A percentile compares a stretch with the other conserved stretches of the same genome.
phyloP scores from a whole-genome alignment of 2,888 invertebrate species.

The Leucania comma region DNA sequence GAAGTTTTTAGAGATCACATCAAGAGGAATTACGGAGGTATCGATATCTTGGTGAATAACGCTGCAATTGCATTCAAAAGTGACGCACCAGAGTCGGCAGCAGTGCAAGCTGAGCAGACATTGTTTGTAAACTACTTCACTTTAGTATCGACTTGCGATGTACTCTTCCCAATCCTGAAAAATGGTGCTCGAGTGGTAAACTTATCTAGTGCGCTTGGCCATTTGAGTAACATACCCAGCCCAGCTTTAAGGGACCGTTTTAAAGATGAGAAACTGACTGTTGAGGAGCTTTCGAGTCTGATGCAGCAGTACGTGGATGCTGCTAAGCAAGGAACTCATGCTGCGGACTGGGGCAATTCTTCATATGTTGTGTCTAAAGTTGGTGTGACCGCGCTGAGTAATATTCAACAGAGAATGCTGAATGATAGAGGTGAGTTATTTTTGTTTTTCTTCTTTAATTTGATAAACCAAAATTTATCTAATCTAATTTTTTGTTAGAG shows the following conservation, averaged over 20 bases:
- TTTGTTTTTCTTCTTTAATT: not conserved
- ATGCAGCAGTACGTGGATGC: slow-evolving; percentile 93
- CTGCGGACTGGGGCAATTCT: slow-evolving; percentile 90
- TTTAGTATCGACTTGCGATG: slow-evolving; percentile 91
- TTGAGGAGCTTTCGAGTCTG: slow-evolving; percentile 89
- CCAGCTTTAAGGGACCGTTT: slow-evolving; percentile 87
- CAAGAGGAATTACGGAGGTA: slow-evolving; percentile 91
- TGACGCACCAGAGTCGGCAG: slow-evolving; percentile 91
- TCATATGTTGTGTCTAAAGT: slow-evolving; percentile 94
- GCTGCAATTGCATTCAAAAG: slow-evolving; percentile 93
- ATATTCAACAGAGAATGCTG: slow-evolving; percentile 91
- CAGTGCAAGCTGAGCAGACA: slow-evolving; percentile 93
- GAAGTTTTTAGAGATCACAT: slow-evolving; percentile 91
- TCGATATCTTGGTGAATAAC: slow-evolving; percentile 94
- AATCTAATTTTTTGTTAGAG: too few relatives aligned
- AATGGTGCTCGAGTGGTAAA: slow-evolving; percentile 94
- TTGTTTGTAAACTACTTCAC: slow-evolving; percentile 93
- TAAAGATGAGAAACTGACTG: slow-evolving; percentile 88
- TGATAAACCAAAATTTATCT: too few relatives aligned
- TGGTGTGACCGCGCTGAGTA: slow-evolving; percentile 92
- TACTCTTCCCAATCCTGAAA: slow-evolving; percentile 93
- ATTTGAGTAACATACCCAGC: slow-evolving; percentile 91
- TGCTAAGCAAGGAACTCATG: slow-evolving; percentile 81
- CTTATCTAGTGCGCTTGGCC: slow-evolving; percentile 93
- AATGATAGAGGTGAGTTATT: slow-evolving; percentile 75